These are phyloP conservation scores for Pelecanoides urinatrix DNA, from an alignment of 2,113 vertebrate species.

Conservation along the genomic window DNA sequence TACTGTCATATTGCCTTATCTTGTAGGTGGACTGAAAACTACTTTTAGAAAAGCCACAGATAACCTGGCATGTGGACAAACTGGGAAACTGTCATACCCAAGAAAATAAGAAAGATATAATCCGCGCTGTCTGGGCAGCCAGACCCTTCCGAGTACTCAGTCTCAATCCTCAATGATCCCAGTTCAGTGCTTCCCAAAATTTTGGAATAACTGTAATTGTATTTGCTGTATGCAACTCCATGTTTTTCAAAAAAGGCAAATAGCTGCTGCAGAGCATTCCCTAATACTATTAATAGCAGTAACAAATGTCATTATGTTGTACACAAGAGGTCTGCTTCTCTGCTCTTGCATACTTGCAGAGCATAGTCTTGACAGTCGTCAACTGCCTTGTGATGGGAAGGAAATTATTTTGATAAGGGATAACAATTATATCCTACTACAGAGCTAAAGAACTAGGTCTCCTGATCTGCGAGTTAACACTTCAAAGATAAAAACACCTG, in stretches of 20 bases:
- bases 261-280: background rate
- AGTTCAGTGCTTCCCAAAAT: background rate
- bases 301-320: background rate
- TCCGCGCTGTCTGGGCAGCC: background rate
- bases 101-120: background rate
- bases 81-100: background rate
- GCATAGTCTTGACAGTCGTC: background rate
- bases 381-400: fast-evolving
- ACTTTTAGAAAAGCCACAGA: background rate
- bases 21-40: background rate
- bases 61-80: background rate
- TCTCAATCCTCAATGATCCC: fast-evolving
- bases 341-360: background rate
- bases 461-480: background rate
- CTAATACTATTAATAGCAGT: background rate
- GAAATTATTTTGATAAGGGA: background rate
- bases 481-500: background rate
- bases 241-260: background rate
- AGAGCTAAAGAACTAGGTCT: background rate
- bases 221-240: background rate
- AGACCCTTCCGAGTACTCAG: background rate
- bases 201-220: background rate
- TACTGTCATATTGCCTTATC: background rate
- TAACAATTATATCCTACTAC: background rate
- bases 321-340: background rate